Base-by-base conservation (phyloP, 2,797 vertebrate species). In the Sebastes alutus region DNA sequence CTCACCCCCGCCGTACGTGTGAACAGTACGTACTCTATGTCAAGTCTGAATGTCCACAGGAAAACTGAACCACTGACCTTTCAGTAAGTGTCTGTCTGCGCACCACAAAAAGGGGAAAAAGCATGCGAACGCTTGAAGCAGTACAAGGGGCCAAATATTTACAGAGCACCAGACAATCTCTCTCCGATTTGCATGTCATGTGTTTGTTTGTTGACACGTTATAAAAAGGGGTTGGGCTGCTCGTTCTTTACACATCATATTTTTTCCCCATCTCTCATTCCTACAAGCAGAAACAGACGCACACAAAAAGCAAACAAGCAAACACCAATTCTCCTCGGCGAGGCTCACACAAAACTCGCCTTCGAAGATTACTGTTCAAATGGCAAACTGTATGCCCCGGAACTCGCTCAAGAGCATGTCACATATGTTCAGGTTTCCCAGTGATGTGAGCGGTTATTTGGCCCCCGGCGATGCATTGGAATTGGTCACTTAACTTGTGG, bases 401-500 rank as follows among this genome's bases (percentile, higher is more conserved):
- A 83, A 81, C 77, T 35, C 56, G 30, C 83, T 87, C 76, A 83
- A 89, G 82, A 88, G 78, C 71, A 13, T 72, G 90, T 92, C 91
- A 92, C 88, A 87, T 82, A 80, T 66, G 84, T 73, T 91, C 82
- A 92, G 72, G 72, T 86, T 87, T 54, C 62, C 62, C 72, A 67
- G 72, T 27, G 71, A 83, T 56, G 72, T 86, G 83, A 88, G 77
- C 69, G 65, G 79, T 88, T 87, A 85, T 89, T 86, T 75, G 74
- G 77, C 90, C 90, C 62, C 18, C 5, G 72, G 94, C 71, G 30
- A 86, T 76, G 68, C 81, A 80, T 73, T 77, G 81, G 81, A 92
- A 93, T 90, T 93, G 93, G 92, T 93, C 92, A 89, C 85, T 94
- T 94, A 90, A 92, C 93, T 90, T 88, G 84, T 91, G 91, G 86